These are phyloP conservation scores for Drosophila niveifrons DNA, from an alignment of 2,888 invertebrate genomes.

Conservation along the genomic window DNA sequence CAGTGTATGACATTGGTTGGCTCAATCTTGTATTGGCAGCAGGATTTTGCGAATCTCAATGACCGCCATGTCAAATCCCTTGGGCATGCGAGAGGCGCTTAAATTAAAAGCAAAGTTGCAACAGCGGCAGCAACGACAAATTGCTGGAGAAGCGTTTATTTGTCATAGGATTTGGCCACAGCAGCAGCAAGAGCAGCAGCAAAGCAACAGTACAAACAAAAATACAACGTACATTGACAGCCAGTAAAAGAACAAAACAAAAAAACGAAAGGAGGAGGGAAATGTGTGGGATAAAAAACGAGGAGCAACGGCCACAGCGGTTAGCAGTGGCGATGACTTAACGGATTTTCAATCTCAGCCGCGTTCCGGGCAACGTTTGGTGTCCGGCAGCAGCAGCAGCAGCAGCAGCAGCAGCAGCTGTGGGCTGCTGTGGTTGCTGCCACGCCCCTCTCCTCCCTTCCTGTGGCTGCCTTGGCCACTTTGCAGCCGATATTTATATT, in stretches of 20 bases:
- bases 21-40: slow-evolving; percentile 9
- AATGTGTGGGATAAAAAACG: background rate
- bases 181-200: slow-evolving; percentile 20
- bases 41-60: slow-evolving; percentile 9
- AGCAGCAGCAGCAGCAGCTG: slow-evolving; percentile 28
- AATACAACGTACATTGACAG: slow-evolving; percentile 60
- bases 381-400: slow-evolving; percentile 22
- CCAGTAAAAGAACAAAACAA: slow-evolving; percentile 34
- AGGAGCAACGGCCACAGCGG: slow-evolving; percentile 66
- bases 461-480: slow-evolving; percentile 63
- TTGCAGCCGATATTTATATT: slow-evolving; percentile 81
- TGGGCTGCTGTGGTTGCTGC: slow-evolving; percentile 31
- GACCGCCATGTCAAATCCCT: slow-evolving; percentile 29
- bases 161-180: slow-evolving; percentile 71
- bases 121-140: slow-evolving; percentile 55
- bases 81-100: slow-evolving; percentile 41
- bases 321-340: slow-evolving; percentile 81
- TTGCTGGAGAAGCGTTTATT: slow-evolving; percentile 71
- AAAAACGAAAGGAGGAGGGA: background rate
- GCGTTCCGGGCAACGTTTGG: slow-evolving; percentile 31
- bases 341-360: slow-evolving; percentile 80
- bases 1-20: background rate
- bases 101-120: slow-evolving; percentile 74
- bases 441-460: background rate
- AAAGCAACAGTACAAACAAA: slow-evolving; percentile 56